Evolutionary conservation across 2,888 invertebrate species (phyloP), one percentile per base, ranked within the genome.

Genomic region (Euplagia quadripunctaria): DNA sequence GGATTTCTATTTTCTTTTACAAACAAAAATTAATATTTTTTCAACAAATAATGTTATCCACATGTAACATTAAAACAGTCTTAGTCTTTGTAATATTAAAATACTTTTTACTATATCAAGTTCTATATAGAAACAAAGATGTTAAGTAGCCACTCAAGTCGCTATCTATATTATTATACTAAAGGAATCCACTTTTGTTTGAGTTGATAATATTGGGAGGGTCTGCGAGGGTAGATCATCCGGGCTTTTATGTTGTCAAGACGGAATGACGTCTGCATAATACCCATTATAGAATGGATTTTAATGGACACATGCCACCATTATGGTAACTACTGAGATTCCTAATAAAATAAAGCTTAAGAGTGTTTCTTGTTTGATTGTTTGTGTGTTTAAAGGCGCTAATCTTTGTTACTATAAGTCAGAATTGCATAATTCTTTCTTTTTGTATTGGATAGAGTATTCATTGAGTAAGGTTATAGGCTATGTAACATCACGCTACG

Each of bases 181-280:
- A 64, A 20, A 49, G 43, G 55, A 63, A 70, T 42, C 52, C 43
- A 52, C 41, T 70, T 64, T 49, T 65, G 65, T 65, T 61, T 64
- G 17, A 64, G 52, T 70, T 64, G 64, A 55, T 42, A 64, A 55
- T 71, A 52, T 52, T 71, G 42, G 64, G 55, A 55, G 64, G 70
- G 55, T 64, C 43, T 43, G 42, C 20, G n/a, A 71, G 64, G 70
- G 46, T 49, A 65, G 46, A 65, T 64, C 52, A 70, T 64, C n/a
- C 42, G 43, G 55, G 71, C 71, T 71, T 65, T 71, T 58, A 71
- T 58, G 55, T 58, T 71, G 43, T 55, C 55, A 71, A 71, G 55
- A 71, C 41, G 65, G 55, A 66, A 58, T 58, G 65, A 49, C 66
- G 51, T 61, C 66, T 58, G n/a, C 17, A 46, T 61, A n/a, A 61